Evolutionary conservation across 2,888 invertebrate species (phyloP), one percentile per base, ranked within the genome.

Genomic region (Chaetogeoica ovagalla): DNA sequence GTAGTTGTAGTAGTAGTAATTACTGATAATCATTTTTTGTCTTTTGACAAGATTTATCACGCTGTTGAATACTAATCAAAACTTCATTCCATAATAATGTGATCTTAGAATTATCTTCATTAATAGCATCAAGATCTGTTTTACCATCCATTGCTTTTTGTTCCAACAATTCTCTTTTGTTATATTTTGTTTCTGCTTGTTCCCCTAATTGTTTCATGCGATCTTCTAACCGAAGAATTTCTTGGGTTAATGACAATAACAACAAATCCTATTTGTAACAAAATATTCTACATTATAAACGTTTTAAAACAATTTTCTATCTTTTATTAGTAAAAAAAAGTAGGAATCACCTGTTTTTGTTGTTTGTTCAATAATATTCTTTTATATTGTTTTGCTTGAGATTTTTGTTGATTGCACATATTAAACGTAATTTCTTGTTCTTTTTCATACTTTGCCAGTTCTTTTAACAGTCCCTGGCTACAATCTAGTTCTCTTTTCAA

Each of bases 31-130:
- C 91, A 57, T 88, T 87, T 65, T 88, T 88, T 0, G 92, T 88
- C 72, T 90, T 89, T 82, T 90, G 89, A 82, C 90, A 89, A 1
- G 91, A 89, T 83, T 89, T 90, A 85, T 94, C 93, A 37, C 93
- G 86, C 81, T 91, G 90, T 37, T 89, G 88, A 82, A 94, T 92
- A 81, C 91, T 91, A 17, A 91, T 87, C 4, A 94, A 88, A 62
- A 93, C 91, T 19, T 91, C 90, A 85, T 92, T 91, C 94, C 94
- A 94, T 9, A 92, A 89, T 84, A 90, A 90, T 82, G 91, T 88
- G 23, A 94, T 87, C 7, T 91, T 90, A 60, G 90, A 90, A 82
- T 92, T 90, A 84, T 94, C 93, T 70, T 89, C 87, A 84, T 92
- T 90, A 71, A 93, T 85, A 37, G 90, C 91, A 85, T 93, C 92